These are phyloP conservation scores for Gobio gobio DNA, from an alignment of 2,113 vertebrate species.

Conservation along the genomic window DNA sequence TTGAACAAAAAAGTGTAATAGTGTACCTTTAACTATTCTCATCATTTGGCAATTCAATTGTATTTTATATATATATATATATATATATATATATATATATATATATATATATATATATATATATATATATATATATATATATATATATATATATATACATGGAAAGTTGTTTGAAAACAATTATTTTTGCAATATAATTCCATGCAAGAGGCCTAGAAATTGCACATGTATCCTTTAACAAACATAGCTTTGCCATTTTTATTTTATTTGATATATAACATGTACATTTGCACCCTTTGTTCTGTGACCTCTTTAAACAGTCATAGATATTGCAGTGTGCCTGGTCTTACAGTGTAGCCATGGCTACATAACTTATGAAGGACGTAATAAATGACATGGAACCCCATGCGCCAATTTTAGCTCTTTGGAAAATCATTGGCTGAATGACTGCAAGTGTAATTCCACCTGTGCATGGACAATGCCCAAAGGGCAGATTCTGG, in stretches of 20 bases:
- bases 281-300: not conserved
- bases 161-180: not conserved
- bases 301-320: not conserved
- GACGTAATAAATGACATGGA: conserved; percentile 43
- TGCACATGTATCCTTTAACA: not conserved
- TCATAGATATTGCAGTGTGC: not conserved
- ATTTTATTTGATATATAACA: not conserved
- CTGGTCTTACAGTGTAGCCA: conserved; percentile 13
- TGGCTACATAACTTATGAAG: conserved; percentile 33
- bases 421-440: conserved; percentile 55
- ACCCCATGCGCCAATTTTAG: conserved; percentile 63
- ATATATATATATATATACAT: not conserved
- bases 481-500: conserved; percentile 64
- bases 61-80: no score
- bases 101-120: no score
- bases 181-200: not conserved
- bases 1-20: no score
- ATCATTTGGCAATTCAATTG: not conserved
- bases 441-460: conserved; percentile 73
- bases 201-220: not conserved
- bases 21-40: not conserved
- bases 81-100: no score
- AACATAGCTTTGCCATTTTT: not conserved
- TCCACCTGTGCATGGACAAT: conserved; percentile 74
- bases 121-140: no score